Conservation (phyloP, 2,888 invertebrate species). For the Leptogaster cylindrica region DNA sequence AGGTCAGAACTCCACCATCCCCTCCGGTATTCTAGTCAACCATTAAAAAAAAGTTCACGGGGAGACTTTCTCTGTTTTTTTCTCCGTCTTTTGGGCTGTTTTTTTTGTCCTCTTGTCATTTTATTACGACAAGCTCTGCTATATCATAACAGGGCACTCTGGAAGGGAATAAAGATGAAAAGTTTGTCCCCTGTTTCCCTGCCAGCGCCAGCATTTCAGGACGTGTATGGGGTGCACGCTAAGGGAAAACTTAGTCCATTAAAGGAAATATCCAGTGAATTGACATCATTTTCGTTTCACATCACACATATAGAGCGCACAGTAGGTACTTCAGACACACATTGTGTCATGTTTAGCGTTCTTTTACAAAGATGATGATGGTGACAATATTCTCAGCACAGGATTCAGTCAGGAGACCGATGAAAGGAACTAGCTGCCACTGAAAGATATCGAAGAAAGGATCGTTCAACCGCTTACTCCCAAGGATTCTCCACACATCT, state of each 20-base stretch:
- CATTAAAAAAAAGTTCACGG: conserved; percentile 37
- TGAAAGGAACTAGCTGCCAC: conserved; percentile 16
- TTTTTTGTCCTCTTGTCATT: conserved; percentile 39
- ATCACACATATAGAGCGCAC: conserved; percentile 38
- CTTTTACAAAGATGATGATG: conserved; percentile 27
- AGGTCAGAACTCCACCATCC: conserved; percentile 27
- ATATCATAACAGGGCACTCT: conserved; percentile 32
- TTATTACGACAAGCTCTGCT: conserved; percentile 37
- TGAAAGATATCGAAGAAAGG: conserved; percentile 10
- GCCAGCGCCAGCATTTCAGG: conserved; percentile 13
- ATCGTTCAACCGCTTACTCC: conserved; percentile 26
- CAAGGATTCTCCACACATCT: conserved; percentile 6
- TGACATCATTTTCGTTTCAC: conserved; percentile 41
- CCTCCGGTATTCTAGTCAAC: conserved; percentile 33
- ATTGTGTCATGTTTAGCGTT: conserved; percentile 33
- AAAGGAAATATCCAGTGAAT: conserved; percentile 41
- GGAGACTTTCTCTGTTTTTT: conserved; percentile 23
- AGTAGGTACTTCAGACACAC: conserved; percentile 34
- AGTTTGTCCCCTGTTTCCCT: conserved; percentile 33
- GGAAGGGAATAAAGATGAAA: conserved; percentile 39
- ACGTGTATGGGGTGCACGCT: conserved; percentile 26
- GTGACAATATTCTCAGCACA: conserved; percentile 33
- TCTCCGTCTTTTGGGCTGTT: conserved; percentile 15
- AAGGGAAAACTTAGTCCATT: conserved; percentile 41
- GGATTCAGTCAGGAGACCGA: neutral